Conservation (phyloP, 2,113 vertebrate species). For the Grammomys dolichurus region DNA sequence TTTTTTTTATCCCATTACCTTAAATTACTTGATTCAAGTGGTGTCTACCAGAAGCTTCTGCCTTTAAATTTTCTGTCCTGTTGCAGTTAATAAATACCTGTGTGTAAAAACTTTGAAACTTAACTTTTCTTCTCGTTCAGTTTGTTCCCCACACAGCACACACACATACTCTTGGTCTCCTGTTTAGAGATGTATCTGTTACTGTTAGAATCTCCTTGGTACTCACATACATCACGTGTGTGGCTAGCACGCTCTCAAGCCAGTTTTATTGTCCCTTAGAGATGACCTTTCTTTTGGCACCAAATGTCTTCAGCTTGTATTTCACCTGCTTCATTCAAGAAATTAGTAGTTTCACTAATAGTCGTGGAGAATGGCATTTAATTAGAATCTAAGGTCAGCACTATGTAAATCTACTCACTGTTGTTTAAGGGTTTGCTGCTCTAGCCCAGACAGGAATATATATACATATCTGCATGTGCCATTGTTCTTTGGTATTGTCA, state of each 20-base stretch:
- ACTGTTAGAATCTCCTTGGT: neutral
- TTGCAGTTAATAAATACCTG: neutral
- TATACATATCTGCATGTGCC: neutral
- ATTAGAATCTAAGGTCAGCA: constrained; percentile 4
- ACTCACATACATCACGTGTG: neutral
- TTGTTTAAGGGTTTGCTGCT: neutral
- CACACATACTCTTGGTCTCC: neutral
- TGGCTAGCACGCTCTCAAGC: neutral
- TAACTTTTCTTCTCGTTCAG: neutral
- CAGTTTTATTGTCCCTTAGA: neutral
- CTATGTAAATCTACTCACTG: neutral
- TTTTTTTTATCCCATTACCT: neutral
- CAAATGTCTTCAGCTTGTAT: neutral
- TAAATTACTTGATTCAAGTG: neutral
- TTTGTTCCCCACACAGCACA: neutral
- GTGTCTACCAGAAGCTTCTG: neutral
- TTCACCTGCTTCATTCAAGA: constrained; percentile 5
- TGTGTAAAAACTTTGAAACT: constrained; percentile 2
- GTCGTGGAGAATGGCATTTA: neutral
- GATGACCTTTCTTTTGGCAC: neutral
- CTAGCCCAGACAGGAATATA: neutral
- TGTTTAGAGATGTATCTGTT: neutral
- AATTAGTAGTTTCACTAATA: neutral
- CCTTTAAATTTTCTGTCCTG: neutral
- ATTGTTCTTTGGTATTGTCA: neutral